phyloP scores from a whole-genome alignment of 2,797 vertebrate genomes.

The Aeoliscus strigatus region DNA sequence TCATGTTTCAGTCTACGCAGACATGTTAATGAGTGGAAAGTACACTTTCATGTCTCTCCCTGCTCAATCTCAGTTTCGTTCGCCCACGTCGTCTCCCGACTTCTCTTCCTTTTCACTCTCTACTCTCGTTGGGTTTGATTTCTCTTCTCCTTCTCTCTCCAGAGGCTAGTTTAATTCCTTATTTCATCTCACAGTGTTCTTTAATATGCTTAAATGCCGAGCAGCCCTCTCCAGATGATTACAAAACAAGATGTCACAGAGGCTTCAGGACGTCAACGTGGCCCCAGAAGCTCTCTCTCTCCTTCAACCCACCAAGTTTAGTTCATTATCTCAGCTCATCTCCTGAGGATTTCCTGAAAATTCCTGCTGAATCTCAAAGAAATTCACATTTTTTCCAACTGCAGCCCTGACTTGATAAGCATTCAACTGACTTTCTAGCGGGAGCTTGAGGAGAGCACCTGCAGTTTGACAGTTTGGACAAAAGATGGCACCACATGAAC shows the following conservation, averaged over 20 bases:
- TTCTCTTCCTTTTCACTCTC: conserved; percentile 5
- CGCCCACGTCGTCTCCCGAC: conserved; percentile 1
- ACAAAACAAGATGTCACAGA: not conserved
- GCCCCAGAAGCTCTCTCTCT: no score
- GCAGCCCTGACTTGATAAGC: no score
- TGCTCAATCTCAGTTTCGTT: conserved; percentile 2
- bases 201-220: conserved; percentile 9
- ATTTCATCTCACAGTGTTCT: conserved; percentile 7
- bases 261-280: conserved; percentile 20
- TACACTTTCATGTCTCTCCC: conserved; percentile 16
- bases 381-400: no score
- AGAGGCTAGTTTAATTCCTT: conserved; percentile 11
- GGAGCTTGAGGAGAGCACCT: conserved; percentile 13
- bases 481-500: conserved; percentile 51
- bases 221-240: not conserved
- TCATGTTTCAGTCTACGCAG: conserved; percentile 29
- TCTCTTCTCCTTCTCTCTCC: not conserved
- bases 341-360: no score
- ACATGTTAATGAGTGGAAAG: conserved; percentile 31
- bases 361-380: no score
- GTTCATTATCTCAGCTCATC: no score
- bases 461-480: conserved; percentile 28
- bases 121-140: not conserved
- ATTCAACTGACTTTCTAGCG: not conserved
- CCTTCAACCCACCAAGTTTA: no score